phyloP scores from a whole-genome alignment of 2,888 invertebrate species.

The Epinotia ramella region DNA sequence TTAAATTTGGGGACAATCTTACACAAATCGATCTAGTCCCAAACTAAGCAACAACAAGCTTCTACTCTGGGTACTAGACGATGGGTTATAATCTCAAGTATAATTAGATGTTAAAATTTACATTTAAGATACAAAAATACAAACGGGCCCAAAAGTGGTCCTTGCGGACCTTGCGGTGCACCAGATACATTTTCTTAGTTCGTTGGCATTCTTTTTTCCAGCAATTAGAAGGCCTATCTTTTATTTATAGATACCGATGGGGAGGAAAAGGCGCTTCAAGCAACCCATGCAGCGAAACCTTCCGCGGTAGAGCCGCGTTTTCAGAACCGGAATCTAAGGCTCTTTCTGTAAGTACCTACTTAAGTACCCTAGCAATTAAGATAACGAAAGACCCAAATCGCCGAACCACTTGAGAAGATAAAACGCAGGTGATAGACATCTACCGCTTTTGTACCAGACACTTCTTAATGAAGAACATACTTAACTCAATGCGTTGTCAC shows the following conservation, averaged over 20 bases:
- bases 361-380: background rate
- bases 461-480: conserved; percentile 15
- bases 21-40: no score
- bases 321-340: conserved; percentile 95
- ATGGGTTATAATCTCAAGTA: no score
- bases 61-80: no score
- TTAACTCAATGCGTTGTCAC: conserved; percentile 22
- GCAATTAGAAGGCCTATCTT: background rate
- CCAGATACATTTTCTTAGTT: background rate
- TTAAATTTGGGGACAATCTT: no score
- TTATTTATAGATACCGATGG: conserved; percentile 89
- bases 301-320: conserved; percentile 91
- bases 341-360: conserved; percentile 67
- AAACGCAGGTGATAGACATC: conserved; percentile 1
- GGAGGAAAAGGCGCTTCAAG: conserved; percentile 93
- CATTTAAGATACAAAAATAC: background rate
- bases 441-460: background rate
- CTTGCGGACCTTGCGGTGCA: background rate
- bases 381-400: background rate
- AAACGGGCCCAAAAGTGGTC: background rate
- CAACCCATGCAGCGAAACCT: conserved; percentile 93
- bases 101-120: background rate
- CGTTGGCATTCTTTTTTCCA: background rate
- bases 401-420: conserved; percentile 19
- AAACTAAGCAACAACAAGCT: no score